These are phyloP conservation scores for Cynaeus angustus DNA, from an alignment of 2,888 invertebrate species.

Conservation along the genomic window DNA sequence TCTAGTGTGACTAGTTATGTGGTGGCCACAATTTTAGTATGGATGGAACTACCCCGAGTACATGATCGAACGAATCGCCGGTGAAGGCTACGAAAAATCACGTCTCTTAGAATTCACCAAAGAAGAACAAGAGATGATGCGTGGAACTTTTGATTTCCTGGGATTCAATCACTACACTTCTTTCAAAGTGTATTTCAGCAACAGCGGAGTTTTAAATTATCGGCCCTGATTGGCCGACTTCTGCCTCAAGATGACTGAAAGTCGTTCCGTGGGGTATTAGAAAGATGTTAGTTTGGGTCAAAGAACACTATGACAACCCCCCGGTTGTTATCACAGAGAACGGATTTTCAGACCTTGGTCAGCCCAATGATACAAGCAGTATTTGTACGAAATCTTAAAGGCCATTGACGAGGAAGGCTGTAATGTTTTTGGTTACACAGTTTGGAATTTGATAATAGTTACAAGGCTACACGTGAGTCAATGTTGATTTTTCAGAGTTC, in stretches of 20 bases:
- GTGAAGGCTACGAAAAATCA: constrained; percentile 72
- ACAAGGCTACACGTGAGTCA: no score
- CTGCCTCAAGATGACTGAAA: constrained; percentile 37
- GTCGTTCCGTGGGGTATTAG: constrained; percentile 76
- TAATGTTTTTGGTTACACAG: constrained; percentile 44
- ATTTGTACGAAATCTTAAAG: constrained; percentile 47
- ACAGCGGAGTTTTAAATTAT: background rate
- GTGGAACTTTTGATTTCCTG: constrained; percentile 75
- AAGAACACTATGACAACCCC: constrained; percentile 70
- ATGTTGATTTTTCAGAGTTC: no score
- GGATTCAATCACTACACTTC: constrained; percentile 78
- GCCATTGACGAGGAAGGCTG: constrained; percentile 54
- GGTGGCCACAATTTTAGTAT: no score
- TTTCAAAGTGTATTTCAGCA: constrained; percentile 62
- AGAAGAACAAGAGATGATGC: constrained; percentile 69
- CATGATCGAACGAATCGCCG: constrained; percentile 70
- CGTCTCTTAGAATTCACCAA: constrained; percentile 72
- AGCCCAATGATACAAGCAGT: constrained; percentile 73
- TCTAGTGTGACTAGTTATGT: no score
- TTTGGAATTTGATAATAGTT: constrained; percentile 54
- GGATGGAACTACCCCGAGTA: constrained; percentile 72
- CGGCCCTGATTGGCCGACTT: background rate
- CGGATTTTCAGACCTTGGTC: constrained; percentile 71
- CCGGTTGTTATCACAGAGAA: constrained; percentile 76
- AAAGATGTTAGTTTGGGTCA: constrained; percentile 73